Percentiles rank a stretch among this genome's conserved stretches.
Conservation (phyloP, 2,797 vertebrate genomes). For the Myoxocephalus aenaeus region DNA sequence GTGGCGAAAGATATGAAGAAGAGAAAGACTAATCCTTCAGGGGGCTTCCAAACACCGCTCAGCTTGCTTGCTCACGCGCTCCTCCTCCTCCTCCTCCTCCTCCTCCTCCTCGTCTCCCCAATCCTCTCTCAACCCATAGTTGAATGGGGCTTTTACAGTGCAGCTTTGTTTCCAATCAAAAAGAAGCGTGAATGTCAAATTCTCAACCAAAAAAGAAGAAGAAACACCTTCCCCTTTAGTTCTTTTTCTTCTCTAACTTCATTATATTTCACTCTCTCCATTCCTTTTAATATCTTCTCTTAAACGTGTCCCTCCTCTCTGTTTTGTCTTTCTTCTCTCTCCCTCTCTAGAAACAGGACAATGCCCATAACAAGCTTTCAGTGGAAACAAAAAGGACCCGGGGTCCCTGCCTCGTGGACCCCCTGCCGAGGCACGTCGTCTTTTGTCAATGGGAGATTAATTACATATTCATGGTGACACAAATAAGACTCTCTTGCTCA, state of each 20-base stretch:
- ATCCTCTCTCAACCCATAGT: constrained; percentile 50
- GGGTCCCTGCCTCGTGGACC: constrained; percentile 53
- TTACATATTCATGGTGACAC: constrained; percentile 80
- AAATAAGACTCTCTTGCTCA: constrained; percentile 64
- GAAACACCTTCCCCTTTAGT: constrained; percentile 7
- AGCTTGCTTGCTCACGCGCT: constrained; percentile 20
- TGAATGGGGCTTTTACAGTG: constrained; percentile 71
- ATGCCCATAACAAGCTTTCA: constrained; percentile 62
- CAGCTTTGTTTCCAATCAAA: constrained; percentile 68
- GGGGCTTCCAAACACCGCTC: constrained; percentile 56
- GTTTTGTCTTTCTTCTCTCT: neutral
- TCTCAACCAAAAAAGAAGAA: constrained; percentile 37
- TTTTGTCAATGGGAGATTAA: constrained; percentile 71
- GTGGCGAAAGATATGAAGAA: constrained; percentile 55
- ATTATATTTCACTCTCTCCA: constrained; percentile 9
- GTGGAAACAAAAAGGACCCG: constrained; percentile 52
- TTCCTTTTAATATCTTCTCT: constrained; percentile 23
- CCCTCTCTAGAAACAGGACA: constrained; percentile 37
- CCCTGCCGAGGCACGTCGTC: constrained; percentile 58
- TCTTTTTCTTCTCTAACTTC: neutral
- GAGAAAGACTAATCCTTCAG: constrained; percentile 73
- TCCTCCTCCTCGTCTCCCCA: constrained; percentile 15
- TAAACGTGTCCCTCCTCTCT: constrained; percentile 14
- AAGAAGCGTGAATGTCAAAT: constrained; percentile 70
- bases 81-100: constrained; percentile 5